These are phyloP conservation scores for Dolichotis patagonum DNA, from an alignment of 2,113 vertebrate species.

Conservation along the genomic window DNA sequence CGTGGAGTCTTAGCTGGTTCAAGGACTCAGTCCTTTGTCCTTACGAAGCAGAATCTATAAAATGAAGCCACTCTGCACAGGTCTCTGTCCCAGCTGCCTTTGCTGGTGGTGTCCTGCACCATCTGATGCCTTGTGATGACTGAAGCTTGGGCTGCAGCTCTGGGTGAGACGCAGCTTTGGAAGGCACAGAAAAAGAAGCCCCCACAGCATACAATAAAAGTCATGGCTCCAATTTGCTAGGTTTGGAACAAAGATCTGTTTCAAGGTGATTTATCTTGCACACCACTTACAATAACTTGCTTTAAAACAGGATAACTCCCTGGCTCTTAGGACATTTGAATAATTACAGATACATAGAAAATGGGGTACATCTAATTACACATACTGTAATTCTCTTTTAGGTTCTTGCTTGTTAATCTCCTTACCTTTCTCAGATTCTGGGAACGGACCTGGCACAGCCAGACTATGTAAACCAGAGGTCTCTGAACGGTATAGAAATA, in stretches of 20 bases:
- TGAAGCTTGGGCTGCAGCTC: neutral
- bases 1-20: neutral
- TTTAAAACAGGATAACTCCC: neutral
- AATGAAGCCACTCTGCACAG: neutral
- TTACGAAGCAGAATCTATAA: neutral
- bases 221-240: neutral
- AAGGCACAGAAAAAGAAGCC: neutral
- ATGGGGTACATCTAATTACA: neutral
- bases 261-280: neutral
- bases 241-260: neutral
- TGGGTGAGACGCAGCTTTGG: neutral
- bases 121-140: too few species aligned
- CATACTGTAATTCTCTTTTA: neutral
- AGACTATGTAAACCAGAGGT: neutral
- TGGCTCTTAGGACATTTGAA: neutral
- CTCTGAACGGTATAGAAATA: neutral
- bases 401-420: neutral
- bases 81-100: neutral
- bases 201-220: neutral
- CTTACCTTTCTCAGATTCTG: conserved; percentile 7
- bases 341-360: neutral
- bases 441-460: neutral
- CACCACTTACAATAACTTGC: neutral
- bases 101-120: rapidly evolving
- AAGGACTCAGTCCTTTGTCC: neutral